Conservation (phyloP, 2,888 invertebrate species). For the Euplagia quadripunctaria region DNA sequence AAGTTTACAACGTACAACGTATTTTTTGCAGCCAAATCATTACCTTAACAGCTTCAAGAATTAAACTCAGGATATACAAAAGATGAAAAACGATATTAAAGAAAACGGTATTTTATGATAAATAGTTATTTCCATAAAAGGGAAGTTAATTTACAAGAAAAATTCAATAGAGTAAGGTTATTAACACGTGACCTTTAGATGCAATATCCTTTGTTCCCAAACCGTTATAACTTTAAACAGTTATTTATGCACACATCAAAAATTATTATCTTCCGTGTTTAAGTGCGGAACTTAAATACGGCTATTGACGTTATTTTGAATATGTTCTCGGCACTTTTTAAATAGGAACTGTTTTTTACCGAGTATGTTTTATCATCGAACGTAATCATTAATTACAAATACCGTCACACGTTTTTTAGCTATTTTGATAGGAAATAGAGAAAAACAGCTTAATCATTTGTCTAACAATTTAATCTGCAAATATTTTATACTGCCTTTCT, state of each 20-base stretch:
- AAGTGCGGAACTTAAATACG: neutral
- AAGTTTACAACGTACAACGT: neutral
- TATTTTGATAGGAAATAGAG: neutral
- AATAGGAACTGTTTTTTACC: neutral
- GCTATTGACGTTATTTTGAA: neutral
- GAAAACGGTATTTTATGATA: neutral
- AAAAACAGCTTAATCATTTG: no score
- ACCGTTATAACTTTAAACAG: neutral
- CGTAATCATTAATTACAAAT: neutral
- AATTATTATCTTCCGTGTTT: neutral
- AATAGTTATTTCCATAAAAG: neutral
- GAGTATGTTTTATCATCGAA: neutral
- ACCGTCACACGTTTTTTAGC: neutral
- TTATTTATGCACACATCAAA: neutral
- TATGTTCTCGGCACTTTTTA: neutral
- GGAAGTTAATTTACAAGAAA: neutral
- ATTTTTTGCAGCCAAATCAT: neutral
- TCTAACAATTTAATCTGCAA: no score
- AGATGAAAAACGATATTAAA: neutral
- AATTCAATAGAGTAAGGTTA: neutral
- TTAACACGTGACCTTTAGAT: neutral
- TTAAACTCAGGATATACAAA: neutral
- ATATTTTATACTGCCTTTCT: no score
- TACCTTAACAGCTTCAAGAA: neutral
- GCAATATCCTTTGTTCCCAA: neutral